Evolutionary conservation across 2,888 invertebrate species (phyloP).

Genomic region (Chalcosyrphus nemorum): DNA sequence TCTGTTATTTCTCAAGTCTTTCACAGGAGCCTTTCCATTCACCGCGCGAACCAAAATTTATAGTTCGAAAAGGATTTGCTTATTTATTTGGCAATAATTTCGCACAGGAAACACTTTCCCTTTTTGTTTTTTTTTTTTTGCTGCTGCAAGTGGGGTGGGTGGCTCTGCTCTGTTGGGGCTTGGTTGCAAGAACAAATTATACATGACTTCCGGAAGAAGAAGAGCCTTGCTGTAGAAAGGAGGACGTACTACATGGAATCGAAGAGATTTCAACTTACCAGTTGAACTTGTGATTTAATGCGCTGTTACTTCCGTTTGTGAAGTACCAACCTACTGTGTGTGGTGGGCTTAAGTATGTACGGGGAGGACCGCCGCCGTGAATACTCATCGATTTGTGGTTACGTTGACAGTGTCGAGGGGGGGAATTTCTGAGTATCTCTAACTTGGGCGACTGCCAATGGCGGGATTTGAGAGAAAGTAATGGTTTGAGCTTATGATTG

Average conservation of each 20-base stretch:
- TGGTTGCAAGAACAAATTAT: conserved; percentile 51
- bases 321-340: too few species aligned
- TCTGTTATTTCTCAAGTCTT: conserved; percentile 22
- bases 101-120: conserved; percentile 69
- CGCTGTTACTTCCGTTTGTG: conserved; percentile 33
- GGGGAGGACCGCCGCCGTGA: not conserved
- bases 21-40: conserved; percentile 24
- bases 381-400: conserved; percentile 24
- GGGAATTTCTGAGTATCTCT: not conserved
- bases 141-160: too few species aligned
- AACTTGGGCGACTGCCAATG: not conserved
- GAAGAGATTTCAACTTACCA: conserved; percentile 60
- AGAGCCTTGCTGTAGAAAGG: conserved; percentile 37
- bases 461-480: not conserved
- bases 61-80: conserved; percentile 70
- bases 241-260: conserved; percentile 34
- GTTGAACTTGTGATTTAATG: conserved; percentile 56
- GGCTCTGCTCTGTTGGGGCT: not conserved
- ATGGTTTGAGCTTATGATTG: not conserved
- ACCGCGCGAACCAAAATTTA: conserved; percentile 36
- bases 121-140: too few species aligned
- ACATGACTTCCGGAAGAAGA: conserved; percentile 58
- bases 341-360: not conserved
- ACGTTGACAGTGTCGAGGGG: conserved; percentile 14
- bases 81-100: conserved; percentile 73